phyloP scores from a whole-genome alignment of 2,797 vertebrate genomes.

The Hydrolagus colliei region DNA sequence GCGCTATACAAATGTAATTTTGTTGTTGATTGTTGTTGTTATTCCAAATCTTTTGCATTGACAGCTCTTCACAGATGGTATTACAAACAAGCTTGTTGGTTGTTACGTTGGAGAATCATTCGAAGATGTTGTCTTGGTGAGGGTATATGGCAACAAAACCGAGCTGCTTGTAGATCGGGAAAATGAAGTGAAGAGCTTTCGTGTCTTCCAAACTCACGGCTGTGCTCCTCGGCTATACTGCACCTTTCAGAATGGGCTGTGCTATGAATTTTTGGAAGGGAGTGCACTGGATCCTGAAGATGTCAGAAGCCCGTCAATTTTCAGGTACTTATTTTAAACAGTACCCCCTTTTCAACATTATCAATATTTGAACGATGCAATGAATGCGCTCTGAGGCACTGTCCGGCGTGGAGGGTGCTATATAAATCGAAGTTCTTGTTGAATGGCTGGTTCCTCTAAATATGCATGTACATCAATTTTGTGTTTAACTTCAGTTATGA shows the following conservation, averaged over 20 bases:
- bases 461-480: not conserved
- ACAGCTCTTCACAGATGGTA: conserved; percentile 91
- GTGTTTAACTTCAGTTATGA: not conserved
- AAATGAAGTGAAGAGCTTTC: conserved; percentile 92
- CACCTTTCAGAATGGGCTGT: conserved; percentile 92
- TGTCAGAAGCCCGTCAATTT: conserved; percentile 75
- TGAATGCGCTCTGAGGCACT: too few species aligned
- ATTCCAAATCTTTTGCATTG: not conserved
- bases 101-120: conserved; percentile 74
- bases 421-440: too few species aligned
- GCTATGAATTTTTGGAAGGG: conserved; percentile 91
- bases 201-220: conserved; percentile 79
- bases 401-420: too few species aligned
- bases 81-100: conserved; percentile 92
- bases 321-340: conserved; percentile 59
- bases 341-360: too few species aligned
- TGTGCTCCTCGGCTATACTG: conserved; percentile 89
- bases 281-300: conserved; percentile 82
- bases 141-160: conserved; percentile 93
- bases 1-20: not conserved
- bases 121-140: conserved; percentile 84
- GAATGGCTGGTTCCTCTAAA: not conserved
- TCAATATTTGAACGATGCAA: too few species aligned
- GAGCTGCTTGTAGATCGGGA: conserved; percentile 87
- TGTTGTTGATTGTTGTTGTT: not conserved